A percentile compares a stretch with the other conserved stretches of the same genome.
phyloP scores from a whole-genome alignment of 2,113 vertebrate species.

The Dicerorhinus sumatrensis region DNA sequence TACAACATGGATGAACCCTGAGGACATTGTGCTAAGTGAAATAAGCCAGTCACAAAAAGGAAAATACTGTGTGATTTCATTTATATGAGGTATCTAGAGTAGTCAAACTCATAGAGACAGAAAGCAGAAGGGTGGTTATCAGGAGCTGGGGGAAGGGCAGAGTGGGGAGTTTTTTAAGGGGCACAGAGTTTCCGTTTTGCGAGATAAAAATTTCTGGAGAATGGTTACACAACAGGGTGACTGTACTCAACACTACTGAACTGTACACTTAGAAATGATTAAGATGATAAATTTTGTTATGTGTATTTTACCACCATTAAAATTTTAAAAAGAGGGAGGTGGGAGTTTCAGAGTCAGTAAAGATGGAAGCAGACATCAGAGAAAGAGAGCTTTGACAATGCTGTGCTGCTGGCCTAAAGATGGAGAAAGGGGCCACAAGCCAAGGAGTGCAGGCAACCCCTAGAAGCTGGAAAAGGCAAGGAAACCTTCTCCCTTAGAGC shows the following conservation, averaged over 20 bases:
- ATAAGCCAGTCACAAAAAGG: not conserved
- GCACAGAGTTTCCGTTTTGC: constrained; percentile 15
- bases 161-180: not conserved
- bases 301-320: not conserved
- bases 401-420: not conserved
- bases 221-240: not conserved
- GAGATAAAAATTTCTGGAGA: not conserved
- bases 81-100: not conserved
- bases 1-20: not conserved
- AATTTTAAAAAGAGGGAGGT: not conserved
- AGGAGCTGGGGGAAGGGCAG: not conserved
- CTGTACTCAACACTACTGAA: not conserved
- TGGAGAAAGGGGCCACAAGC: not conserved
- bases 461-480: not conserved
- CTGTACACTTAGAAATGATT: not conserved
- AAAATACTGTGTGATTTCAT: not conserved
- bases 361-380: not conserved
- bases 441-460: not conserved
- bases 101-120: not conserved
- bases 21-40: constrained; percentile 1
- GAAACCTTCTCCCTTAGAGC: not conserved
- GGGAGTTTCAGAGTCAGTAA: not conserved
- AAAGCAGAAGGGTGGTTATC: not conserved
- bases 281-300: not conserved
- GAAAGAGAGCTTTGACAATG: not conserved